Percentiles rank a stretch among this genome's conserved stretches.
Evolutionary conservation across 1,140 invertebrate genomes (phyloP).

Genomic region (Eubasilissa regina): DNA sequence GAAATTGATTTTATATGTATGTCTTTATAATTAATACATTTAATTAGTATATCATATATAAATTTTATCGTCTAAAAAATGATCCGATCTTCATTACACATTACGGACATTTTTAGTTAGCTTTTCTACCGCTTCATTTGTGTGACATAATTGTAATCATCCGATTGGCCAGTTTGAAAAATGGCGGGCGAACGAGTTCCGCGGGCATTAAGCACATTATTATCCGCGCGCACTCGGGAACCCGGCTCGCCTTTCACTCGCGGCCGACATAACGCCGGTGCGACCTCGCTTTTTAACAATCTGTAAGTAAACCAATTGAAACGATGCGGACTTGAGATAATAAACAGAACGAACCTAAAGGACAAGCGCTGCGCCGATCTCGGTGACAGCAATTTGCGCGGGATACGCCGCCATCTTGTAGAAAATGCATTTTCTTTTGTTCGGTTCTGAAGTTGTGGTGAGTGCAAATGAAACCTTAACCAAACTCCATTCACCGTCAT

Average conservation of each 20-base stretch:
- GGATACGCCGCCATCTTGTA: slow-evolving; percentile 26
- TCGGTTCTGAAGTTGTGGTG: neutral
- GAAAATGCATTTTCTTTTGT: slow-evolving; percentile 41
- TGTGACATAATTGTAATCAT: too few relatives aligned
- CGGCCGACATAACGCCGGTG: neutral
- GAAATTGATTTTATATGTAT: too few relatives aligned
- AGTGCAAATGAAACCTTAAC: slow-evolving; percentile 28
- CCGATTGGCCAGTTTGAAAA: too few relatives aligned
- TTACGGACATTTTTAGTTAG: too few relatives aligned
- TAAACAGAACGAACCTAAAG: slow-evolving; percentile 11
- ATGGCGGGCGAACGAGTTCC: too few relatives aligned
- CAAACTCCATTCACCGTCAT: neutral
- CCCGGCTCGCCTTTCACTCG: neutral
- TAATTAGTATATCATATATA: too few relatives aligned
- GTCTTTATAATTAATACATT: too few relatives aligned
- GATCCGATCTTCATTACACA: too few relatives aligned
- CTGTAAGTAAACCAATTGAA: slow-evolving; percentile 43
- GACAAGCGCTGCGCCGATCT: slow-evolving; percentile 8
- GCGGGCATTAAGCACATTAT: neutral
- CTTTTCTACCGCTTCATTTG: too few relatives aligned
- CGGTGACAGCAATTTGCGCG: slow-evolving; percentile 41
- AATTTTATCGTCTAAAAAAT: too few relatives aligned
- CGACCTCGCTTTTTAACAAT: slow-evolving; percentile 36
- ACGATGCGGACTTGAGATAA: slow-evolving; percentile 24
- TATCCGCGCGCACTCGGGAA: neutral